Percentiles rank a stretch among this genome's conserved stretches.
Conservation (phyloP, 2,797 vertebrate genomes). For the Pseudochromis fuscus region DNA sequence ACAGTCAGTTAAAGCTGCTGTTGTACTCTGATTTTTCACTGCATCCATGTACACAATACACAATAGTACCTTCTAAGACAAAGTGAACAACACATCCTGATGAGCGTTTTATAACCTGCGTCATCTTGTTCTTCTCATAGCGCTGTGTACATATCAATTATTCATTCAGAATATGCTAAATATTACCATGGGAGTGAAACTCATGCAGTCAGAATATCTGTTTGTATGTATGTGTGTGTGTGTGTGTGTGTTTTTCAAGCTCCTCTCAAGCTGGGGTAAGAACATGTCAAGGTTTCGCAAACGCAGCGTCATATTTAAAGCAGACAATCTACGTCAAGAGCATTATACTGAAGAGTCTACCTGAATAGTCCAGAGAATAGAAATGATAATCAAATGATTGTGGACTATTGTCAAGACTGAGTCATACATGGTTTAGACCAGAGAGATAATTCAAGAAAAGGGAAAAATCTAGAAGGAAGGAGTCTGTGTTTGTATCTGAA, state of each 20-base stretch:
- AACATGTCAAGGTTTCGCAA: conserved; percentile 8
- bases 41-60: conserved; percentile 13
- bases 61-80: neutral
- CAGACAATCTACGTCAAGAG: neutral
- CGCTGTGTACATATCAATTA: conserved; percentile 28
- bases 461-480: conserved; percentile 6
- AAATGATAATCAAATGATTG: conserved; percentile 6
- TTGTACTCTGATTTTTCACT: neutral
- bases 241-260: neutral
- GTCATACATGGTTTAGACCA: conserved; percentile 2
- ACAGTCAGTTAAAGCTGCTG: neutral
- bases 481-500: conserved; percentile 32
- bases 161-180: conserved; percentile 27
- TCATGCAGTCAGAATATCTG: neutral
- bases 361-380: neutral
- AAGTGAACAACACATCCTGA: conserved; percentile 1
- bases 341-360: neutral
- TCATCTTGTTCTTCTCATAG: conserved; percentile 5
- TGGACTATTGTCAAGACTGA: neutral
- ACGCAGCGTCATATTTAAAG: conserved; percentile 1
- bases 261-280: neutral
- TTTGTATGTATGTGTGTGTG: too few relatives aligned
- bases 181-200: conserved; percentile 2
- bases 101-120: conserved; percentile 8
- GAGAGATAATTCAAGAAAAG: conserved; percentile 8